Evolutionary conservation across 2,888 invertebrate species (phyloP).

Genomic region (Apodemia mormo): DNA sequence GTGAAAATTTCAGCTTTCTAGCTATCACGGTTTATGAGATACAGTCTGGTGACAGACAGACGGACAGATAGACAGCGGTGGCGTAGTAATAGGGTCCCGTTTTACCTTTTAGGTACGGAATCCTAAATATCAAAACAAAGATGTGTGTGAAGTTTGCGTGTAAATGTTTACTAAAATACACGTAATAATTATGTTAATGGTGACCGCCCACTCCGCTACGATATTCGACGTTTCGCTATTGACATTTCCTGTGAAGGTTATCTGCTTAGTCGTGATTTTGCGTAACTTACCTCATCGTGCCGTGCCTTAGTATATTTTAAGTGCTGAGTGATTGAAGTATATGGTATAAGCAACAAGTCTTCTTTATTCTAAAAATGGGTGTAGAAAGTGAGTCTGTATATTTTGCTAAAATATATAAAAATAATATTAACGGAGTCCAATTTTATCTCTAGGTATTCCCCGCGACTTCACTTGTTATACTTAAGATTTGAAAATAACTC

Average conservation of each 20-base stretch:
- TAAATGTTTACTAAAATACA: conserved; percentile 11
- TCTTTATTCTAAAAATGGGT: conserved; percentile 41
- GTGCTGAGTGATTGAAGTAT: conserved; percentile 50
- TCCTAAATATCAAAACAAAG: background rate
- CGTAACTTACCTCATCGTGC: conserved; percentile 66
- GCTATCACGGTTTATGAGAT: too few relatives aligned
- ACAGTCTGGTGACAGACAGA: too few relatives aligned
- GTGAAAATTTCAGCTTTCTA: too few relatives aligned
- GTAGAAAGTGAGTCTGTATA: conserved; percentile 49
- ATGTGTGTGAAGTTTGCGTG: conserved; percentile 5
- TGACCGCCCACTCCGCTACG: conserved; percentile 46
- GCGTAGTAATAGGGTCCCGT: too few relatives aligned
- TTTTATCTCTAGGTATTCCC: too few relatives aligned
- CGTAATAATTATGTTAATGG: conserved; percentile 48
- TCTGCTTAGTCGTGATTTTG: conserved; percentile 69
- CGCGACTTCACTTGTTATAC: too few relatives aligned
- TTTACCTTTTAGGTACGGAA: too few relatives aligned
- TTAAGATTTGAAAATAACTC: too few relatives aligned
- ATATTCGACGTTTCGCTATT: conserved; percentile 66
- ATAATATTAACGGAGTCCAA: too few relatives aligned
- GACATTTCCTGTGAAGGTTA: conserved; percentile 78
- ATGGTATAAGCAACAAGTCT: conserved; percentile 11
- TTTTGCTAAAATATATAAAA: background rate
- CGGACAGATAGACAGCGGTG: too few relatives aligned
- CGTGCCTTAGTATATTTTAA: conserved; percentile 60